phyloP scores from a whole-genome alignment of 2,113 vertebrate species.

The Alces alces region DNA sequence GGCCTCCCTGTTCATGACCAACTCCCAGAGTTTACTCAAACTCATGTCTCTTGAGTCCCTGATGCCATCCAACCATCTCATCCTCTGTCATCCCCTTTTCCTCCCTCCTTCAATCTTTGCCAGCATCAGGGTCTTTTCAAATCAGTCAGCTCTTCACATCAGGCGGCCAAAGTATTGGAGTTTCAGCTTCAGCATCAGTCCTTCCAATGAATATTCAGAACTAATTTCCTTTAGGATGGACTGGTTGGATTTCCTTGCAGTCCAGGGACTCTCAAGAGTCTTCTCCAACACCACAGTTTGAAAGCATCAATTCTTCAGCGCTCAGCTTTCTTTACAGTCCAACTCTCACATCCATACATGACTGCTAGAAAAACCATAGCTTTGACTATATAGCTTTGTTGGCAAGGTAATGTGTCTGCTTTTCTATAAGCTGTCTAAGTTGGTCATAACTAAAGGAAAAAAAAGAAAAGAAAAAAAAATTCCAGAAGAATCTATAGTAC shows the following conservation, averaged over 20 bases:
- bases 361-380: not conserved
- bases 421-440: no score
- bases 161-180: not conserved
- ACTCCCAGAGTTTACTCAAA: no score
- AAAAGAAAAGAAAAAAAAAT: not conserved
- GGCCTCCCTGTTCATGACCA: no score
- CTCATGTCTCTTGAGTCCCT: no score
- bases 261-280: not conserved
- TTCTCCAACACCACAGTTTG: not conserved
- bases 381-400: not conserved
- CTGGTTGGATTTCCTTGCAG: not conserved
- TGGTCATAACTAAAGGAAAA: not conserved
- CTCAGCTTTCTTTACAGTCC: not conserved
- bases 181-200: not conserved
- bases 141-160: not conserved
- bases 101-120: not conserved
- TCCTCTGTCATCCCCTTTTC: not conserved
- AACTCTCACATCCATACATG: not conserved
- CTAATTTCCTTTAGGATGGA: not conserved
- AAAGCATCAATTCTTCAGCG: not conserved
- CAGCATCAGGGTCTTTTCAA: not conserved
- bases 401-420: no score
- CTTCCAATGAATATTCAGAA: not conserved
- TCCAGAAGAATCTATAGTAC: not conserved
- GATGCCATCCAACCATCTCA: no score